phyloP scores from a whole-genome alignment of 2,797 vertebrate genomes.

The Hozukius guyotensis region DNA sequence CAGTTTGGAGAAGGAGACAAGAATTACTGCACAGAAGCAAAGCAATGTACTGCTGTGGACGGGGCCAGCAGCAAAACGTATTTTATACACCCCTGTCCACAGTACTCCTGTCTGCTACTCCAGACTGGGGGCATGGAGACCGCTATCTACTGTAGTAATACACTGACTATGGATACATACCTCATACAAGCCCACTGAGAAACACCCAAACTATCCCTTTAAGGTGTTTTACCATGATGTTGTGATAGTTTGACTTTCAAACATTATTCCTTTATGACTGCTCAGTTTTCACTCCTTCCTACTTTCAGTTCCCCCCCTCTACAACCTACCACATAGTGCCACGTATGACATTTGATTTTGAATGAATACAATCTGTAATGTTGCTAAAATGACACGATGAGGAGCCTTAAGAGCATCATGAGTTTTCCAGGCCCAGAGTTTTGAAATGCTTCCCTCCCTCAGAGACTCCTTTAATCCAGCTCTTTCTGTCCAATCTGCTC shows the following conservation, averaged over 20 bases:
- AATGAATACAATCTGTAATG: constrained; percentile 25
- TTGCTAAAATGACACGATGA: constrained; percentile 20
- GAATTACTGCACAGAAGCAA: too few species aligned
- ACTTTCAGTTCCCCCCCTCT: constrained; percentile 45
- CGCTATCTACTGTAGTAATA: too few species aligned
- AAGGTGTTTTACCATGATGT: constrained; percentile 20
- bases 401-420: constrained; percentile 17
- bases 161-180: too few species aligned
- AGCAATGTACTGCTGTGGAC: too few species aligned
- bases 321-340: constrained; percentile 21
- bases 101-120: too few species aligned
- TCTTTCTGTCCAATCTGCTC: constrained; percentile 67
- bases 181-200: too few species aligned
- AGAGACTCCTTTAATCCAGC: constrained; percentile 60
- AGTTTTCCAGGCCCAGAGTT: constrained; percentile 26
- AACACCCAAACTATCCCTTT: background rate
- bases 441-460: constrained; percentile 41
- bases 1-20: too few species aligned
- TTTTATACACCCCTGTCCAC: too few species aligned
- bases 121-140: too few species aligned
- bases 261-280: constrained; percentile 36
- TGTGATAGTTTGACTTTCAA: constrained; percentile 36
- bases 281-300: constrained; percentile 50
- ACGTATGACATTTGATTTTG: constrained; percentile 43
- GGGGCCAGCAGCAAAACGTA: too few species aligned